Conservation (phyloP, 2,113 vertebrate genomes). For the Xyrauchen texanus region DNA sequence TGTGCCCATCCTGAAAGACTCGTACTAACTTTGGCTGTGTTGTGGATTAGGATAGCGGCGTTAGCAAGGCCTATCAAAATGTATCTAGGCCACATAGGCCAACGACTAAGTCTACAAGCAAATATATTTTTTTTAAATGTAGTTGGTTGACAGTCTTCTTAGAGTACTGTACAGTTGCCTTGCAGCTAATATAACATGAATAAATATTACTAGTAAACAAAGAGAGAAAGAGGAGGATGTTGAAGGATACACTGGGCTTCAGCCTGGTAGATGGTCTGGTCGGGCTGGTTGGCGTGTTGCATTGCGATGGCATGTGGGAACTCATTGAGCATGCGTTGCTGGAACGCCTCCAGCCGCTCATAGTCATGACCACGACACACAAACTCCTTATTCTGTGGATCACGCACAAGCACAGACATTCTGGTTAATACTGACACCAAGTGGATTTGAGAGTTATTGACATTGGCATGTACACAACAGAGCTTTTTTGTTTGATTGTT, state of each 20-base stretch:
- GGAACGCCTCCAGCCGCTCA: conserved; percentile 96
- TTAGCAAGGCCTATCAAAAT: too few relatives aligned
- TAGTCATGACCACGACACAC: conserved; percentile 99
- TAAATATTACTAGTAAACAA: background rate
- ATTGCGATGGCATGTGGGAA: conserved; percentile 98
- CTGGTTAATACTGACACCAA: conserved; percentile 70
- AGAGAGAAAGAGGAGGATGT: conserved; percentile 3
- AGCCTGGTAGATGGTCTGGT: conserved; percentile 98
- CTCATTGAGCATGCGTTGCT: conserved; percentile 97
- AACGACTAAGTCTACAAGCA: too few relatives aligned
- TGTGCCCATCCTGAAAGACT: conserved; percentile 21
- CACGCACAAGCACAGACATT: background rate
- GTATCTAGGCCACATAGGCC: too few relatives aligned
- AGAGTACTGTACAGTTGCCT: too few relatives aligned
- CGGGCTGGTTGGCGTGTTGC: conserved; percentile 98
- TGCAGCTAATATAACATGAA: too few relatives aligned
- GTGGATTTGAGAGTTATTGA: conserved; percentile 55
- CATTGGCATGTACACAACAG: background rate
- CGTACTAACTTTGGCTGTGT: background rate
- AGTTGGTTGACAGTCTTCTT: too few relatives aligned
- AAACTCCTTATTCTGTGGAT: conserved; percentile 95
- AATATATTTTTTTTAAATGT: too few relatives aligned
- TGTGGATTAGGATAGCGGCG: background rate
- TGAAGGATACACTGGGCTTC: conserved; percentile 96
- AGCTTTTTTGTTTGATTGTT: too few relatives aligned